Base-by-base conservation (phyloP, 2,113 vertebrate species). In the Phalacrocorax carbo region DNA sequence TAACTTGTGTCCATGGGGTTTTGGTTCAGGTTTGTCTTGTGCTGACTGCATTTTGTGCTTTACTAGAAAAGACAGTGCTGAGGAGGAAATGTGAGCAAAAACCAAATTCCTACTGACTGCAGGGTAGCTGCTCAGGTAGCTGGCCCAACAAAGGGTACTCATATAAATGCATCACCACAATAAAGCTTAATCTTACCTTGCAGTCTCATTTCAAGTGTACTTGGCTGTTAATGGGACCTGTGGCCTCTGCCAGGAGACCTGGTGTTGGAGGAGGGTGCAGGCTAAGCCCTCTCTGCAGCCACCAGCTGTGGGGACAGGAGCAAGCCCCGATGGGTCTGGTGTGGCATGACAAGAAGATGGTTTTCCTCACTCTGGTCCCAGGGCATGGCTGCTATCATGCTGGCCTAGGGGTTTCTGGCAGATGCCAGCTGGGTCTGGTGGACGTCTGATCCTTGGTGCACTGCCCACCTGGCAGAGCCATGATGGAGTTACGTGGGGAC, bases 161-260 rank as follows among this genome's bases (percentile, higher is more conserved):
- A 13, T 57, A 29, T 66, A 61, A 70, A 20, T 66, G 58, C 14
- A 69, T 49, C 58, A 73, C 12, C 20, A 34, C 5, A 10, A 30
- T 18, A 64, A 82, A 88, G 71, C 10, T 51, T 77, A 34, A 26
- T 55, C 48, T 90, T 73, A 76, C 34, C 0, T 0, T 81, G 23
- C 38, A 77, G 48, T 79, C 32, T 90, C 15, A 27, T 81, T 62
- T 89, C 23, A 10, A 30, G 7, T 46, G 14, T 65, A 40, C 20
- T 42, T 2, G 0, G 18, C 25, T 61, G 5, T 42, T 82, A 71
- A n/a, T 38, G 15, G 22, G 42, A 44, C 0, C 0, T 30, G 17
- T 42, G 16, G 34, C 46, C 34, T 90, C 51, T 54, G 16, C 34
- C 2, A 2, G 20, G 72, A 78, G 13, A 32, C n/a, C 22, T 42